Base-by-base conservation (phyloP, 2,888 invertebrate genomes). In the Lucinisca nassula region DNA sequence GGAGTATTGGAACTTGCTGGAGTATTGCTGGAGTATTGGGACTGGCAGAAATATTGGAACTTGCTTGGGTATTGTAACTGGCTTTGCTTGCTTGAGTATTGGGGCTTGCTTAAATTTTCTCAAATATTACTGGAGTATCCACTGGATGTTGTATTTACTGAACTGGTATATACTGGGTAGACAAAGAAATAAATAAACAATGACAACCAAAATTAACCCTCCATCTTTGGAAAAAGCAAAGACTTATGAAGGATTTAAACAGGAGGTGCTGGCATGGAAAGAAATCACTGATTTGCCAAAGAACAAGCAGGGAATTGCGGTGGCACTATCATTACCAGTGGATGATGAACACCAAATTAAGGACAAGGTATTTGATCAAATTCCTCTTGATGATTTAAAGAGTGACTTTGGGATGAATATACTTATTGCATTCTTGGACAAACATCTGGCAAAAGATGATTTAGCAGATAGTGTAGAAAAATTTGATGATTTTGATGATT, bases 361-460 rank as follows among this genome's bases (percentile, higher is more conserved):
- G 40, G 89, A 90, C 76, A 89, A 89, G 61, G 91, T 90, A 14
- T 90, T 90, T 82, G 87, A 90, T 30, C 82, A 87, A 45, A 49
- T 91, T 3, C 40, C n/a, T 6, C 49, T 91, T 14, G 88, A 84
- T n/a, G 82, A 85, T 79, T 49, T 90, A 27, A 88, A 91, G 76
- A 87, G 84, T 37, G 87, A 85, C 21, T 73, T 40, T 76, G 89
- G 91, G 30, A 75, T 90, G 0, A 35, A 79, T 21, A 86, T 61
- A 32, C 67, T 90, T 14, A 37, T 89, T n/a, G 35, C 73, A 73
- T 90, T 90, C 82, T 58, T 92, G 14, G 88, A 90, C 75, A 84
- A 84, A 78, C 87, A 91, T 70, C 73, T 91, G 4, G 87, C 78
- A 30, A 90, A 91, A 73, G 88, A 92, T 87, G 89, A 92, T 35